Conservation (phyloP, 2,797 vertebrate genomes). For the Cyprinodon diabolis region DNA sequence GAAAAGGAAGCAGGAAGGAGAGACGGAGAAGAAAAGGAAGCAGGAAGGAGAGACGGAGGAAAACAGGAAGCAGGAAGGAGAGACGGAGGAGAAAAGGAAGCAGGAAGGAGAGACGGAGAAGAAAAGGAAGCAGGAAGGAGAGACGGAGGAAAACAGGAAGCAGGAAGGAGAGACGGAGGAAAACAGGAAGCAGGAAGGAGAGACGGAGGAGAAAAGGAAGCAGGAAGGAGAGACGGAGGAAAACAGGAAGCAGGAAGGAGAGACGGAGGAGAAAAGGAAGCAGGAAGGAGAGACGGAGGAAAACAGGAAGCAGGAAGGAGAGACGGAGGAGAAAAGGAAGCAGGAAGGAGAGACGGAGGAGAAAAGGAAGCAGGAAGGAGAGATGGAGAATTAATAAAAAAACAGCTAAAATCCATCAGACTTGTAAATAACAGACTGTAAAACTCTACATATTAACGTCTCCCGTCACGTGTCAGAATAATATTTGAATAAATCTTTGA, state of each 20-base stretch:
- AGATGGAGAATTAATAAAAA: not conserved
- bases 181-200: too few relatives aligned
- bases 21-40: conserved; percentile 44
- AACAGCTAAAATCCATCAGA: not conserved
- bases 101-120: conserved; percentile 41
- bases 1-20: conserved; percentile 21
- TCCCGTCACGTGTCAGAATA: not conserved
- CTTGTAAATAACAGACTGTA: not conserved
- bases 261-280: conserved; percentile 41
- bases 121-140: conserved; percentile 22
- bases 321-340: conserved; percentile 40
- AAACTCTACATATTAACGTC: not conserved
- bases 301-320: conserved; percentile 10
- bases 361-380: too few relatives aligned
- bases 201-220: conserved; percentile 42
- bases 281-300: conserved; percentile 27
- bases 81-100: conserved; percentile 41
- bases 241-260: too few relatives aligned
- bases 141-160: conserved; percentile 44
- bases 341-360: conserved; percentile 13
- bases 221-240: conserved; percentile 13
- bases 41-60: conserved; percentile 13
- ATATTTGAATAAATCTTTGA: conserved; percentile 18
- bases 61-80: too few relatives aligned
- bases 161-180: conserved; percentile 13